Conservation (phyloP, 2,888 invertebrate species). For the Pollenia amentaria region DNA sequence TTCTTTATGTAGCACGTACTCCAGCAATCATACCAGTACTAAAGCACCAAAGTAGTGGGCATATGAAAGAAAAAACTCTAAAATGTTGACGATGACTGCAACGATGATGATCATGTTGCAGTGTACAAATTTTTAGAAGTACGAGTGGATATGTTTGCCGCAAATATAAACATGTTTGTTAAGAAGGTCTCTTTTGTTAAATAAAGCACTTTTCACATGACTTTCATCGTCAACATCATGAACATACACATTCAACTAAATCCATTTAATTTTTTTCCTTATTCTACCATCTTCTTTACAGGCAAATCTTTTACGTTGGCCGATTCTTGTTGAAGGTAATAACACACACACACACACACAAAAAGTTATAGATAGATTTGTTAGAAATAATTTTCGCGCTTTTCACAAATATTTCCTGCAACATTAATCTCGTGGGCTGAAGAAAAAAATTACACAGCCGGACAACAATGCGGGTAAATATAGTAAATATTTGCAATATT, state of each 20-base stretch:
- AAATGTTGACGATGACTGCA: slow-evolving; percentile 22
- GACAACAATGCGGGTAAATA: slow-evolving; percentile 71
- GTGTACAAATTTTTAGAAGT: neutral
- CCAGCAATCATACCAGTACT: slow-evolving; percentile 57
- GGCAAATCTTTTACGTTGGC: slow-evolving; percentile 10
- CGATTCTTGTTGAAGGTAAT: slow-evolving; percentile 14
- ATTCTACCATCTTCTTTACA: neutral
- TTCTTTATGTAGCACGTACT: slow-evolving; percentile 69
- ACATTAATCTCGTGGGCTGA: slow-evolving; percentile 74
- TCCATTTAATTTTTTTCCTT: slow-evolving; percentile 38
- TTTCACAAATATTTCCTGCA: slow-evolving; percentile 74
- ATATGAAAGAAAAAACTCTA: slow-evolving; percentile 52
- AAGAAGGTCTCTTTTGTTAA: slow-evolving; percentile 56
- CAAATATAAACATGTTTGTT: slow-evolving; percentile 68
- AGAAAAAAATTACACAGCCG: slow-evolving; percentile 41
- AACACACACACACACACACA: neutral
- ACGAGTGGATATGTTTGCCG: slow-evolving; percentile 19
- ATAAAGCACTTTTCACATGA: slow-evolving; percentile 38
- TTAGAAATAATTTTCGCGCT: slow-evolving; percentile 74
- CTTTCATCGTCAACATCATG: slow-evolving; percentile 52
- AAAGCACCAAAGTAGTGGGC: slow-evolving; percentile 59
- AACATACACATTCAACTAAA: slow-evolving; percentile 49
- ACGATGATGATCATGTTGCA: slow-evolving; percentile 62
- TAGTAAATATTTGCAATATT: slow-evolving; percentile 73
- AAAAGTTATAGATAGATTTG: slow-evolving; percentile 71